A percentile compares a stretch with the other conserved stretches of the same genome.
These are phyloP conservation scores for Drosophila kohkoa DNA, from an alignment of 1,140 invertebrate genomes.

Conservation along the genomic window DNA sequence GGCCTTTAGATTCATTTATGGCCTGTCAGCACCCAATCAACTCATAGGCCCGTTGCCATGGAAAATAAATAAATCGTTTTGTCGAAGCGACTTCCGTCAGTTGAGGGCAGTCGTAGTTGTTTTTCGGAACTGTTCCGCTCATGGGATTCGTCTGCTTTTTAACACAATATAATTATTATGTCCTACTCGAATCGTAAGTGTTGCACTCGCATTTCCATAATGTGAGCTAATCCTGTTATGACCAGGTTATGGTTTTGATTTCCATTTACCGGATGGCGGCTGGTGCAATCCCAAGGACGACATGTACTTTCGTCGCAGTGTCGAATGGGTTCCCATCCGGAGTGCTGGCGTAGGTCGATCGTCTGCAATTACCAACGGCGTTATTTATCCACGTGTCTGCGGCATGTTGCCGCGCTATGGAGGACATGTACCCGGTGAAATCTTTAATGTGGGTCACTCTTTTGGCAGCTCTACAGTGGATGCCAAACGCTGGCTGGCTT, in stretches of 20 bases:
- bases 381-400: conserved; percentile 89
- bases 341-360: conserved; percentile 68
- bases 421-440: conserved; percentile 89
- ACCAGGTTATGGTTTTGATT: conserved; percentile 65
- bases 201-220: neutral
- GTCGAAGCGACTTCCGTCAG: conserved; percentile 61
- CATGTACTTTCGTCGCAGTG: conserved; percentile 86
- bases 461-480: conserved; percentile 89
- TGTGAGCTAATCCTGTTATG: neutral
- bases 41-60: conserved; percentile 55
- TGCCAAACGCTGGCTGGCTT: conserved; percentile 88
- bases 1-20: conserved; percentile 14
- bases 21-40: conserved; percentile 30
- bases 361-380: conserved; percentile 86
- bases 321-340: conserved; percentile 89
- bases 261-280: conserved; percentile 65
- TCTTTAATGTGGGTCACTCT: conserved; percentile 89
- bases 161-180: conserved; percentile 43
- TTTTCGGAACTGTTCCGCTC: conserved; percentile 17
- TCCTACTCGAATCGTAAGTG: conserved; percentile 67
- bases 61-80: conserved; percentile 66
- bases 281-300: conserved; percentile 88
- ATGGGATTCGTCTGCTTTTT: neutral
- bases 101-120: conserved; percentile 36
- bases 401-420: conserved; percentile 90